A percentile compares a stretch with the other conserved stretches of the same genome.
phyloP scores from a whole-genome alignment of 2,888 invertebrate genomes.

The Xanthia icteritia region DNA sequence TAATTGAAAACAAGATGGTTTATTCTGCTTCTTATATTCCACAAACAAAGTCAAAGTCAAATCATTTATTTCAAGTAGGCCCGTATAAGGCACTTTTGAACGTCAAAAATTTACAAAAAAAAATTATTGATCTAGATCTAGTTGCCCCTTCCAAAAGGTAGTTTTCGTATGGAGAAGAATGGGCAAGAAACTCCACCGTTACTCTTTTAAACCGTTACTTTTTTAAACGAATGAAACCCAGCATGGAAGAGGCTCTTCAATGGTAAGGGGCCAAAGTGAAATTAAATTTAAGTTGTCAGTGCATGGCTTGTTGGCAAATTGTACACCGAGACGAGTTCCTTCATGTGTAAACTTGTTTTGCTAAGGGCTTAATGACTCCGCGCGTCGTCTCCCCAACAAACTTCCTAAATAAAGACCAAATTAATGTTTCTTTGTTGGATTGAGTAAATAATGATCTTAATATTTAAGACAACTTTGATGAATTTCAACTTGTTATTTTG shows the following conservation, averaged over 20 bases:
- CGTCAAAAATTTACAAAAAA: no score
- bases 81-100: no score
- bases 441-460: constrained; percentile 36
- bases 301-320: constrained; percentile 69
- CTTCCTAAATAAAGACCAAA: constrained; percentile 59
- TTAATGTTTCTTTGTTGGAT: constrained; percentile 49
- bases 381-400: constrained; percentile 46
- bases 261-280: constrained; percentile 56
- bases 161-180: no score
- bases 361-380: constrained; percentile 61
- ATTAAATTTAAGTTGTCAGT: constrained; percentile 70
- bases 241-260: constrained; percentile 1
- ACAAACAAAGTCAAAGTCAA: no score
- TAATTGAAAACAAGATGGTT: background rate
- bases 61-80: no score
- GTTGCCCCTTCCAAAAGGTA: no score
- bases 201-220: no score
- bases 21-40: background rate
- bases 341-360: constrained; percentile 68
- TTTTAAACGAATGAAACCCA: background rate
- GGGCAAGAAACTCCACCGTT: no score
- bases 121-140: no score
- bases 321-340: constrained; percentile 60
- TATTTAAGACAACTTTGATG: no score
- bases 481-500: no score